These are phyloP conservation scores for Drosophila peninsularis DNA, from an alignment of 2,888 invertebrate genomes.

Conservation along the genomic window DNA sequence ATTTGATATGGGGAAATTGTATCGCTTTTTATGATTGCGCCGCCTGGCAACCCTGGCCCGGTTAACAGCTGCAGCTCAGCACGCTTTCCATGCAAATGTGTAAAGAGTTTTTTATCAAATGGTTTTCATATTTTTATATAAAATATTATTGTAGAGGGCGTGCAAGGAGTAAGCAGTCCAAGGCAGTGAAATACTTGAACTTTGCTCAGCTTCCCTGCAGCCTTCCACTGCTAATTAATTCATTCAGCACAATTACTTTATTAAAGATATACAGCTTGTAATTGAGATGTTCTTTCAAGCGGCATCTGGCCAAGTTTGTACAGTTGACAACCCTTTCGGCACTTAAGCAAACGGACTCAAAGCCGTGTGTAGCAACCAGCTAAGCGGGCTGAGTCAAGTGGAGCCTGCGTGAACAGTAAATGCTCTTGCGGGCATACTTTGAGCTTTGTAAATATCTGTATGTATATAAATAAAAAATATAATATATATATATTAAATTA, in stretches of 20 bases:
- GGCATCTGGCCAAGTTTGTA: background rate
- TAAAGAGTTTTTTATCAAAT: background rate
- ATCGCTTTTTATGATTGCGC: background rate
- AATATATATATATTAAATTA: too few relatives aligned
- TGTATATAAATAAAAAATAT: background rate
- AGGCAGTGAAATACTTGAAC: background rate
- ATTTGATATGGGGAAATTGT: constrained; percentile 10
- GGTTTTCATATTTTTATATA: background rate
- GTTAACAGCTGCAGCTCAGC: background rate
- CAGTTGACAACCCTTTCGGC: constrained; percentile 15
- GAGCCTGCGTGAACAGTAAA: background rate
- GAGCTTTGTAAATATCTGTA: background rate
- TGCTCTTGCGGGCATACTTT: background rate
- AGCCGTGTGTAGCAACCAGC: constrained; percentile 1
- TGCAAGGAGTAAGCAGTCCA: background rate
- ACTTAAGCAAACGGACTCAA: constrained; percentile 5
- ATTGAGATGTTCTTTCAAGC: constrained; percentile 11
- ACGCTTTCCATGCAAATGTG: background rate
- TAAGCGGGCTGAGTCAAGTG: background rate
- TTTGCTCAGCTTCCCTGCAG: background rate
- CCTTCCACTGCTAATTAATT: constrained; percentile 4
- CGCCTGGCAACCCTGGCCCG: constrained; percentile 5
- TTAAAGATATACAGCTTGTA: background rate
- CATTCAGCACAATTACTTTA: constrained; percentile 8
- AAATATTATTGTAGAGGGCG: background rate